These are phyloP conservation scores for Drosophila pandora DNA, from an alignment of 1,140 invertebrate species.

Conservation along the genomic window DNA sequence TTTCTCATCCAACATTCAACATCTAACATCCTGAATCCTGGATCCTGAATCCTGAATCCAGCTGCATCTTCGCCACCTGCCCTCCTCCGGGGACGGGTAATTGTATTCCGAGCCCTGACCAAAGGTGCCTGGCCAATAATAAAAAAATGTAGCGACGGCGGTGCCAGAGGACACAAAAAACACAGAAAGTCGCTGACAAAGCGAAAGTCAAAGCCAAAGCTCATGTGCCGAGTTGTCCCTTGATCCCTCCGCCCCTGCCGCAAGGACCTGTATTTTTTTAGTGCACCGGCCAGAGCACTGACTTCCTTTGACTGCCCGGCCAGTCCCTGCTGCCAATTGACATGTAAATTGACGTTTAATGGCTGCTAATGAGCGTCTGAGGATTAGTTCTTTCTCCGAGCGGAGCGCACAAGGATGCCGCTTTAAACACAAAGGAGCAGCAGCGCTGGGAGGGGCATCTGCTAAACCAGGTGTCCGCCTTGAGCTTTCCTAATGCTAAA, in stretches of 20 bases:
- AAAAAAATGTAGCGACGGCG: conserved; percentile 56
- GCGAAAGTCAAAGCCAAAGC: conserved; percentile 65
- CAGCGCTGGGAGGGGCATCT: not conserved
- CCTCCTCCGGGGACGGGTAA: conserved; percentile 52
- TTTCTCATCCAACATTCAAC: conserved; percentile 5
- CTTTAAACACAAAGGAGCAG: conserved; percentile 31
- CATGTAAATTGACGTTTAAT: conserved; percentile 83
- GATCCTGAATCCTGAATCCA: conserved; percentile 1
- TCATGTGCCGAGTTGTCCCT: conserved; percentile 47
- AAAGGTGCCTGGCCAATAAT: conserved; percentile 74
- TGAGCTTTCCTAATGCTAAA: not conserved
- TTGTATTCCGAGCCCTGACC: conserved; percentile 77
- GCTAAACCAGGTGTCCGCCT: conserved; percentile 25
- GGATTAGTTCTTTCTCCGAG: conserved; percentile 59
- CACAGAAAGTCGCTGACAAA: conserved; percentile 70
- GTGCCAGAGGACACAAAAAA: conserved; percentile 37
- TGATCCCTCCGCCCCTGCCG: not conserved
- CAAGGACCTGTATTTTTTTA: conserved; percentile 11
- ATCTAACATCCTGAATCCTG: conserved; percentile 1
- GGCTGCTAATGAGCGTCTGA: conserved; percentile 80
- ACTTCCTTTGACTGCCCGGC: conserved; percentile 38
- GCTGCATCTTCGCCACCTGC: conserved; percentile 12
- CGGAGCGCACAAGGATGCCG: conserved; percentile 8
- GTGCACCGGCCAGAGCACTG: conserved; percentile 9
- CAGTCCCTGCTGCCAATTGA: conserved; percentile 71